Conservation (phyloP, 2,888 invertebrate species). For the Diogma glabrata region DNA sequence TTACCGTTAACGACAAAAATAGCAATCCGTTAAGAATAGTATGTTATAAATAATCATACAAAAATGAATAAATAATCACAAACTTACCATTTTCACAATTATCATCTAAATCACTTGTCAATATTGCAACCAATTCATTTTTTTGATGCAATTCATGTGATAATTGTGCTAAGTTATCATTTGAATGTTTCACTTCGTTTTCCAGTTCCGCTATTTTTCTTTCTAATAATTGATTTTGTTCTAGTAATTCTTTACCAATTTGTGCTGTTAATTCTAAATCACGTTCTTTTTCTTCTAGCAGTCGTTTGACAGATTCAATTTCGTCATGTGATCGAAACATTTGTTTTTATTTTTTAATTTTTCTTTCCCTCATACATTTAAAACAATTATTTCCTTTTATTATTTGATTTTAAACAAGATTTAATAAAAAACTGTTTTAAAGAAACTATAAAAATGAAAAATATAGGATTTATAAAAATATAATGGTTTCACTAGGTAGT, state of each 20-base stretch:
- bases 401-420: no score
- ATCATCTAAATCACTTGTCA: conserved; percentile 78
- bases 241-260: conserved; percentile 91
- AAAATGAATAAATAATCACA: no score
- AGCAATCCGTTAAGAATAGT: no score
- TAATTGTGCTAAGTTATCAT: conserved; percentile 83
- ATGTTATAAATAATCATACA: no score
- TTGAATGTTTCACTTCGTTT: conserved; percentile 62
- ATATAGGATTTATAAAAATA: no score
- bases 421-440: no score
- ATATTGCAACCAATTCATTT: conserved; percentile 75
- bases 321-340: conserved; percentile 99
- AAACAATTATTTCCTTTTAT: background rate
- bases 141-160: conserved; percentile 86
- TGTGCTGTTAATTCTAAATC: conserved; percentile 96
- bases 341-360: conserved; percentile 41
- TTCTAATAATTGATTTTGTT: conserved; percentile 79
- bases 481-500: no score
- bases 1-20: no score
- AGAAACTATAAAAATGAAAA: no score
- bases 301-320: conserved; percentile 96
- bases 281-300: conserved; percentile 99
- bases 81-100: conserved; percentile 47
- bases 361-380: conserved; percentile 1
- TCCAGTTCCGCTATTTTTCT: conserved; percentile 66